phyloP scores from a whole-genome alignment of 2,797 vertebrate genomes.

The Mormyrus hasselquistii region DNA sequence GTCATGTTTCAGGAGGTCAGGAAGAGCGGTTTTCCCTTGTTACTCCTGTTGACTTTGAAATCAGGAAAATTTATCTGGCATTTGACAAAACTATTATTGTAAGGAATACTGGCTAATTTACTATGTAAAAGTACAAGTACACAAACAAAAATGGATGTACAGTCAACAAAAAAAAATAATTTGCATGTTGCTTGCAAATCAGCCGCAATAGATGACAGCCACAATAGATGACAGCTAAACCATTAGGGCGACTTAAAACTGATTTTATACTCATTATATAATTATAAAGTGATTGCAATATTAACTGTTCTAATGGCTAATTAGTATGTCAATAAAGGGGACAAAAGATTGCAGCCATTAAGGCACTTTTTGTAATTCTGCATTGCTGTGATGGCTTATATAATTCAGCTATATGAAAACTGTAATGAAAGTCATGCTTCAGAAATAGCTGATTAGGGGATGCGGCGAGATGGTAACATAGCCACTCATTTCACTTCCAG shows the following conservation, averaged over 20 bases:
- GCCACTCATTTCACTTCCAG: neutral
- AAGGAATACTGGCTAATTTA: neutral
- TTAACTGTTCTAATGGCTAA: neutral
- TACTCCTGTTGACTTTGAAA: neutral
- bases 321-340: neutral
- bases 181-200: neutral
- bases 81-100: neutral
- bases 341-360: neutral
- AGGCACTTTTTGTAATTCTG: neutral
- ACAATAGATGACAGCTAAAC: neutral
- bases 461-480: neutral
- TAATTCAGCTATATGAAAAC: neutral
- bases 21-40: neutral
- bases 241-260: neutral
- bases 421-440: neutral
- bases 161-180: neutral
- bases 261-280: neutral
- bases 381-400: neutral
- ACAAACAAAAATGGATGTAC: neutral
- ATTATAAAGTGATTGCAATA: constrained; percentile 4
- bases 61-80: neutral
- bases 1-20: neutral
- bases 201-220: neutral
- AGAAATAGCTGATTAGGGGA: neutral
- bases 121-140: neutral